Evolutionary conservation across 1,140 invertebrate species (phyloP), one percentile per base, ranked within the genome.

Genomic region (Brachystomella parvula): DNA sequence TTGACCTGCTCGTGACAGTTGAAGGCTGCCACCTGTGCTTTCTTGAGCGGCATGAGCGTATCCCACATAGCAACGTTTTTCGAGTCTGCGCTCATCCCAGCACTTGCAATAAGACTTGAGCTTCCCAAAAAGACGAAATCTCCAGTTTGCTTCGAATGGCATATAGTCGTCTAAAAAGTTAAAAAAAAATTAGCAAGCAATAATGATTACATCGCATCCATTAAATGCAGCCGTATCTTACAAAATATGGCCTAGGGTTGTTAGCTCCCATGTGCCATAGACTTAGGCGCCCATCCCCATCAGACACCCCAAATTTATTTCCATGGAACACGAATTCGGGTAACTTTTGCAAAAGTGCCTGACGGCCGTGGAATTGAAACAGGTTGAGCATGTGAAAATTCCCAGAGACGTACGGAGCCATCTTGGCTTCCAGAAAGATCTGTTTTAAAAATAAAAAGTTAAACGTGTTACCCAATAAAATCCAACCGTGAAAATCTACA

Each of bases 11-110:
- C 92, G 78, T 96, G 93, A 75, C 92, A 96, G 17, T 85, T 86
- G 78, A 95, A 96, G 47, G 89, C 89, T 87, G 90, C 87, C 59
- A 99, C 89, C 70, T 95, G 83, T 47, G 92, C 87, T 81, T 96
- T 97, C 74, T 91, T 90, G 74, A 90, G 87, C 3, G 96, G 96
- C 79, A 99, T 84, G 58, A 99, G 81, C 0, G 96, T 98, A 77
- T 99, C 96, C 96, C 96, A 99, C 64, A 99, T 84, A 58, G 90
- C 92, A n/a, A 99, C 92, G 79, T 99, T 99, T 75, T 91, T 90
- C 75, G 91, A 94, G 78, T 98, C 96, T 0, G 92, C 90, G 76
- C 93, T 94, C 76, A 96, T 92, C 19, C 96, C 96, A 66, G 92
- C 93, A 65, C 95, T 98, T n/a, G 94, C 94, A 47, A 99, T 83